Conservation (phyloP, 64 coral and sea anemone species). For the Astreopora myriophthalma region DNA sequence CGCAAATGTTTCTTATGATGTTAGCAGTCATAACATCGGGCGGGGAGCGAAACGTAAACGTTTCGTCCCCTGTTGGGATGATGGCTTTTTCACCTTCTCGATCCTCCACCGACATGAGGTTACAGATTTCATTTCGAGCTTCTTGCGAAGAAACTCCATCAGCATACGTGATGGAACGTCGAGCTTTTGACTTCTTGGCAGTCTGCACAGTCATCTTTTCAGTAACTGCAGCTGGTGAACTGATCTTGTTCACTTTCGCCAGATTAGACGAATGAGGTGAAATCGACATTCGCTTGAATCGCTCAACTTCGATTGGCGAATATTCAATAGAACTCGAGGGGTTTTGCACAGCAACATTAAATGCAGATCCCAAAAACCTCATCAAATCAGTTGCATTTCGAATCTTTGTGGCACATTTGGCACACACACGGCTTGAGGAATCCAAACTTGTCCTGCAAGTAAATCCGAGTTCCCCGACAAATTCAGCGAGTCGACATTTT, state of each 20-base stretch:
- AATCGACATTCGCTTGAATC: conserved; percentile 1
- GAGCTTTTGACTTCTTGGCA: not conserved
- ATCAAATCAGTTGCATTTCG: not conserved
- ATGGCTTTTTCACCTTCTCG: not conserved
- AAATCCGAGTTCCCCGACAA: not conserved
- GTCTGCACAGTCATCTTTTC: no score
- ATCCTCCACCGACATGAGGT: not conserved
- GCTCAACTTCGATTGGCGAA: not conserved
- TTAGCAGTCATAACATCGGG: not conserved
- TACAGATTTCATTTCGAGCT: not conserved
- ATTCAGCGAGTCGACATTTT: not conserved
- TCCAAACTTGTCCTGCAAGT: not conserved
- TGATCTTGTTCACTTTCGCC: not conserved
- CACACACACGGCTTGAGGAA: not conserved
- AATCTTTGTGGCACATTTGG: conserved; percentile 13
- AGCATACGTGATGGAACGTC: not conserved
- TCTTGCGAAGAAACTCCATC: not conserved
- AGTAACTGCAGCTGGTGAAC: not conserved
- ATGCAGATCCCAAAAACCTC: not conserved
- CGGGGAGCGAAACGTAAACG: not conserved
- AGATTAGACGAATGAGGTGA: not conserved
- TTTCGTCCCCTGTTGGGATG: not conserved
- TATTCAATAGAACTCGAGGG: not conserved
- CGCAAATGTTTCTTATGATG: not conserved
- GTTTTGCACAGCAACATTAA: not conserved